Percentiles rank a stretch among this genome's conserved stretches.
phyloP scores from a whole-genome alignment of 2,113 vertebrate species.

The Rhinichthys klamathensis region DNA sequence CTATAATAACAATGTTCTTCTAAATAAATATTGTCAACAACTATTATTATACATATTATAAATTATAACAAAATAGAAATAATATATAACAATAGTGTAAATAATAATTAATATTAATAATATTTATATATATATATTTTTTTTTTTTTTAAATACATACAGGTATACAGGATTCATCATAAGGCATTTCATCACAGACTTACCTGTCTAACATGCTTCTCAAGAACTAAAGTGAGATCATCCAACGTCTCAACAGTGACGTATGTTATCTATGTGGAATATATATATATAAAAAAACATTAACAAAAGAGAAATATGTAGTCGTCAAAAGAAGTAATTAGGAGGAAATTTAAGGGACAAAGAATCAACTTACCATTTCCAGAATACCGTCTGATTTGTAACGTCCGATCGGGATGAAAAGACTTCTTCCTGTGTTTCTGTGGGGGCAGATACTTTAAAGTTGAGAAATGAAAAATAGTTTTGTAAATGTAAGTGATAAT shows the following conservation, averaged over 20 bases:
- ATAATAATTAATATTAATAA: neutral
- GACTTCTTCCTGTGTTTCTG: conserved; percentile 85
- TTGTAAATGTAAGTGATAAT: neutral
- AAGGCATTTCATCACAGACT: neutral
- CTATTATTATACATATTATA: neutral
- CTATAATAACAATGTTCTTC: neutral
- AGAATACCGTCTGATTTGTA: conserved; percentile 90
- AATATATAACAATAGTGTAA: neutral
- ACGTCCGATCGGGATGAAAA: conserved; percentile 84
- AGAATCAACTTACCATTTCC: conserved; percentile 80
- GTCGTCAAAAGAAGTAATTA: neutral
- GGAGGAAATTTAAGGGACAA: neutral
- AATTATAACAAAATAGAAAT: neutral
- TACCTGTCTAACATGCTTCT: conserved; percentile 87
- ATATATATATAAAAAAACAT: neutral
- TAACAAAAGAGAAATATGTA: neutral
- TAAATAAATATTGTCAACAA: neutral
- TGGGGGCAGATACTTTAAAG: conserved; percentile 29
- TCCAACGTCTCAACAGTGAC: conserved; percentile 76
- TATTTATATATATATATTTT: neutral
- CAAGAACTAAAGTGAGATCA: conserved; percentile 82
- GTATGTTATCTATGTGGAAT: conserved; percentile 76
- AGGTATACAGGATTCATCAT: neutral
- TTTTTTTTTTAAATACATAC: neutral
- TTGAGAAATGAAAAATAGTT: neutral